Conservation (phyloP, 2,888 invertebrate species). For the Abrostola triplasia region DNA sequence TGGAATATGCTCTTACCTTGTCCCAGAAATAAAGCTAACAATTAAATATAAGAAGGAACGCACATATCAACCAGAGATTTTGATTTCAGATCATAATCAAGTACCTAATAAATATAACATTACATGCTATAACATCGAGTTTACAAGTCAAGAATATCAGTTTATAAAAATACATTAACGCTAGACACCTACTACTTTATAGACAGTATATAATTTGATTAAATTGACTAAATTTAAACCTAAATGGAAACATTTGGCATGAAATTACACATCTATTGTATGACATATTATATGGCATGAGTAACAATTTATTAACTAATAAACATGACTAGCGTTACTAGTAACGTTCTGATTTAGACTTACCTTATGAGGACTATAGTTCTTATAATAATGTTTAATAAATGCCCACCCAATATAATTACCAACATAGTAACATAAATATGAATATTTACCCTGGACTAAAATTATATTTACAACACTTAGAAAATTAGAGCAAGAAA, state of each 20-base stretch:
- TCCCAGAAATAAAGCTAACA: constrained; percentile 33
- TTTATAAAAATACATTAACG: constrained; percentile 60
- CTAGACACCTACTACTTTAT: constrained; percentile 32
- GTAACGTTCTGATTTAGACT: constrained; percentile 62
- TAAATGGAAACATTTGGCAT: constrained; percentile 64
- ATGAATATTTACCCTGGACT: constrained; percentile 37
- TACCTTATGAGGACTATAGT: constrained; percentile 42
- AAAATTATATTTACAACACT: constrained; percentile 51
- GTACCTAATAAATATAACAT: constrained; percentile 25
- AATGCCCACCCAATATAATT: constrained; percentile 41
- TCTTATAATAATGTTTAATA: constrained; percentile 31
- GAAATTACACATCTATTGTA: constrained; percentile 57
- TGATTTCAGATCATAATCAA: constrained; percentile 37
- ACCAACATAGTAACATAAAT: constrained; percentile 39
- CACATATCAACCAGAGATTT: constrained; percentile 42
- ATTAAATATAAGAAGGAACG: constrained; percentile 39
- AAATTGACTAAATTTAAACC: constrained; percentile 49
- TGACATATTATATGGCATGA: constrained; percentile 59
- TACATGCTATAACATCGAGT: constrained; percentile 36
- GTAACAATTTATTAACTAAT: constrained; percentile 56
- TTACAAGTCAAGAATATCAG: constrained; percentile 41
- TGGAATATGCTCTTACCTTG: constrained; percentile 35
- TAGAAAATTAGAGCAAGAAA: constrained; percentile 30
- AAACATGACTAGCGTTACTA: constrained; percentile 71
- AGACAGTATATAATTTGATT: constrained; percentile 41